phyloP scores from a whole-genome alignment of 2,797 vertebrate genomes.

The Pelochelys cantorii region DNA sequence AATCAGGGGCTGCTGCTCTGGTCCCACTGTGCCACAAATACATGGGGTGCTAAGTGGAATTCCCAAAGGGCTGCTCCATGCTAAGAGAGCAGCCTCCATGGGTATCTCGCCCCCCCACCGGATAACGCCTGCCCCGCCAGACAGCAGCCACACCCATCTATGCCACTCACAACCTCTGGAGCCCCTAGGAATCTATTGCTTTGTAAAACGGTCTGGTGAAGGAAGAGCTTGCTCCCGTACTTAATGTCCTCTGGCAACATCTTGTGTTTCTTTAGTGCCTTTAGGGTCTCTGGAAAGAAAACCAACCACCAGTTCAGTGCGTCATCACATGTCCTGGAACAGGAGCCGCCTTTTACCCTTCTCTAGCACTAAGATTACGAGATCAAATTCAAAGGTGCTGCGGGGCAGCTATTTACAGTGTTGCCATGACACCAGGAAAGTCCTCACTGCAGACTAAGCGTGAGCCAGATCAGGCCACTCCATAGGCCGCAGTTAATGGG shows the following conservation, averaged over 20 bases:
- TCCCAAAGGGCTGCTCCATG: not conserved
- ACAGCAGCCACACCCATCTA: not conserved
- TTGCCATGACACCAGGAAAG: not conserved
- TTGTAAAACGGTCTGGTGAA: not conserved
- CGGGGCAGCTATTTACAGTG: too few relatives aligned
- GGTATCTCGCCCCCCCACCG: not conserved
- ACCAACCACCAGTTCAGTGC: not conserved
- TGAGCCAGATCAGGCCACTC: not conserved
- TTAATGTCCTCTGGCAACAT: not conserved
- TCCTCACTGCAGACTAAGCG: not conserved
- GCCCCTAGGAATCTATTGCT: not conserved
- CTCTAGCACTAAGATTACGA: not conserved
- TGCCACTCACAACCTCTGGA: not conserved
- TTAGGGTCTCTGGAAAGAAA: not conserved
- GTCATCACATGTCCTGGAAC: rapidly evolving
- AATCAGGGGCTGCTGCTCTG: not conserved
- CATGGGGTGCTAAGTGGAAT: not conserved
- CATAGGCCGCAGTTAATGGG: not conserved
- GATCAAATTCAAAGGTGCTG: not conserved
- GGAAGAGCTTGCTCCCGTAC: not conserved
- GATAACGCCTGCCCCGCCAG: not conserved
- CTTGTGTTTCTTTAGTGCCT: not conserved
- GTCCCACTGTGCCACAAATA: not conserved
- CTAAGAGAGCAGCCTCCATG: rapidly evolving
- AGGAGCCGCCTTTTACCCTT: not conserved